Evolutionary conservation across 1,140 invertebrate species (phyloP).

Genomic region (Penaeus vannamei): DNA sequence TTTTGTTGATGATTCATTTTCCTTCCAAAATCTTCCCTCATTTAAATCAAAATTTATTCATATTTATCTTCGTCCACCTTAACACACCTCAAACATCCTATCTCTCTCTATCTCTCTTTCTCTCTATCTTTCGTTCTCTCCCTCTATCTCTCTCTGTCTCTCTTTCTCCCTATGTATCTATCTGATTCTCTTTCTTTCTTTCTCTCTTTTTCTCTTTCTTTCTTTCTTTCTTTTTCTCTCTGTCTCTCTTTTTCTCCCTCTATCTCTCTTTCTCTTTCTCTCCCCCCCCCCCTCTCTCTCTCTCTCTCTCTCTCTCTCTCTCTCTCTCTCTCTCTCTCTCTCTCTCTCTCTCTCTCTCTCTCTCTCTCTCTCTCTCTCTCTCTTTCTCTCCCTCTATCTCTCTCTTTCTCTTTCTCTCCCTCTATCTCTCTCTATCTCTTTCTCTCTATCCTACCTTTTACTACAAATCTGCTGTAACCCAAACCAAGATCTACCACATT

Average conservation of each 20-base stretch:
- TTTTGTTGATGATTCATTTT: not conserved
- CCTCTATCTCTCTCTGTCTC: not conserved
- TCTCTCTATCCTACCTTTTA: too few species aligned
- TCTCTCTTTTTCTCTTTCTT: not conserved
- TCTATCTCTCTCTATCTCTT: too few species aligned
- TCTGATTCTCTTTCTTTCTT: not conserved
- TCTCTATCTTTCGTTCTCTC: not conserved
- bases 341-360: not conserved
- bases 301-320: not conserved
- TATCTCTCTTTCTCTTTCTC: not conserved
- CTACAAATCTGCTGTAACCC: too few species aligned
- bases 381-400: constrained; percentile 1
- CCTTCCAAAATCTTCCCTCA: not conserved
- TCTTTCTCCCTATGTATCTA: not conserved
- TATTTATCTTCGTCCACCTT: not conserved
- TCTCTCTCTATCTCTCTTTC: not conserved
- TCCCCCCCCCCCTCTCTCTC: not conserved
- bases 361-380: not conserved
- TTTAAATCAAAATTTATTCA: not conserved
- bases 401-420: too few species aligned
- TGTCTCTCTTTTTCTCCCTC: not conserved
- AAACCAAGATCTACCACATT: too few species aligned
- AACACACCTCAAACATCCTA: not conserved
- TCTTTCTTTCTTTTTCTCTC: not conserved
- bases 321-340: not conserved